Evolutionary conservation across 64 coral and sea anemone genomes (phyloP).

Genomic region (Dendrophyllia cribrosa): DNA sequence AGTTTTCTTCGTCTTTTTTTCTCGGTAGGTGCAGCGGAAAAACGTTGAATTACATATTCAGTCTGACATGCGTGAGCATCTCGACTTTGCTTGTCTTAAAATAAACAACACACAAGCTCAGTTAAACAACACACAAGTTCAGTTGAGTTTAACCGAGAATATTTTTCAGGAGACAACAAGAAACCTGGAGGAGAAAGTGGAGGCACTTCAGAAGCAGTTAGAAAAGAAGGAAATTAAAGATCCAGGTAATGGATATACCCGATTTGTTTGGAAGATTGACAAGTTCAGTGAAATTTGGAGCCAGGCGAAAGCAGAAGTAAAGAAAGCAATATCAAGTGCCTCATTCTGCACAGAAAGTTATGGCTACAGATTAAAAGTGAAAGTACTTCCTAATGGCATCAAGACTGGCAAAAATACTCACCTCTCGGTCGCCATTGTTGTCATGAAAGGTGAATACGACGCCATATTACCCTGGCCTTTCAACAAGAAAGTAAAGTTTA

Average conservation of each 20-base stretch:
- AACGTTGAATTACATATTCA: neutral
- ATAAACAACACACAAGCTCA: too few species aligned
- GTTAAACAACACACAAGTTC: neutral
- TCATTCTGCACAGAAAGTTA: neutral
- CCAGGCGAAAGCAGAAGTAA: neutral
- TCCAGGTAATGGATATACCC: too few species aligned
- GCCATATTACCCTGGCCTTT: slow-evolving; percentile 13
- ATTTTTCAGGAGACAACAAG: neutral
- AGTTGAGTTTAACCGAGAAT: neutral
- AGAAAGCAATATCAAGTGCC: neutral
- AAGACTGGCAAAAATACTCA: neutral
- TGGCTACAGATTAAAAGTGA: neutral
- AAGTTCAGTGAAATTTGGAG: neutral
- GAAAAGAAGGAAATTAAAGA: too few species aligned
- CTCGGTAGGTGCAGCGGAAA: neutral
- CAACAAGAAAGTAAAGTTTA: neutral
- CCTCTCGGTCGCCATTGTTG: neutral
- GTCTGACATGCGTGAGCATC: neutral
- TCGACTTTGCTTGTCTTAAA: neutral
- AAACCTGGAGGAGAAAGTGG: neutral
- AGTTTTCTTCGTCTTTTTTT: neutral
- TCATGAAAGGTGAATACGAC: slow-evolving; percentile 21
- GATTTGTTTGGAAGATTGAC: too few species aligned
- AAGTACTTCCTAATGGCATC: neutral
- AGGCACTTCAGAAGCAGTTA: neutral